Evolutionary conservation across 2,888 invertebrate genomes (phyloP), one percentile per base, ranked within the genome.

Genomic region (Mechanitis mazaeus): DNA sequence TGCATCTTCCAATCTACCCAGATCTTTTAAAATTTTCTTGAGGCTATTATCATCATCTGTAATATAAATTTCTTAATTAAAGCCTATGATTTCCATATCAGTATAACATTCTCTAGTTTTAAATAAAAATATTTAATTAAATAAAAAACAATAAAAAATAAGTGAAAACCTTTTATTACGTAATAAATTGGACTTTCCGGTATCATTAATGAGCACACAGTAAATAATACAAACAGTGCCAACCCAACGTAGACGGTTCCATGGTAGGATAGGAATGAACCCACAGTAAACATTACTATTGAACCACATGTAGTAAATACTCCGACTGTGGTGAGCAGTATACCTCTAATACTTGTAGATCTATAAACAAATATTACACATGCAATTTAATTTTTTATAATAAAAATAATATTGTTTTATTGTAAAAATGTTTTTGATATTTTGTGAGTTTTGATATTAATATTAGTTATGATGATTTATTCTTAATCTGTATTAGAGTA

Each of bases 311-410:
- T 75, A 46, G 58, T 61, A 28, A 72, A 76, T 20, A 78, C 69
- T 4, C 73, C 79, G 0, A 76, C 71, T 0, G 70, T 65, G 0
- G 79, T 73, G 0, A 82, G 60, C 0, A 82, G 60, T 3, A 76
- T 71, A 0, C 82, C 81, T 70, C 81, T 67, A 2, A 80, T 73
- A 31, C 73, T 70, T 3, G 79, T 75, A 3, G 80, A 79, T 53
- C 80, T 81, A 69, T 45, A 73, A 75, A 59, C 3, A 53, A 33
- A 58, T 20, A 33, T 38, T 35, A 4, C 35, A 33, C 35, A 55
- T 3, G 35, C 7, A 35, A 9, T 9, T n/a, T 4, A 35, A 28
- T 33, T 33, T 31, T 46, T 2, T 46, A 46, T 12, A 12, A 46
- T n/a, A 12, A 20, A 20, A 20, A 20, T 20, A 20, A 20, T 12